Percentiles rank a stretch among this genome's conserved stretches.
Evolutionary conservation across 2,888 invertebrate species (phyloP).

Genomic region (Opisthograptis luteolata): DNA sequence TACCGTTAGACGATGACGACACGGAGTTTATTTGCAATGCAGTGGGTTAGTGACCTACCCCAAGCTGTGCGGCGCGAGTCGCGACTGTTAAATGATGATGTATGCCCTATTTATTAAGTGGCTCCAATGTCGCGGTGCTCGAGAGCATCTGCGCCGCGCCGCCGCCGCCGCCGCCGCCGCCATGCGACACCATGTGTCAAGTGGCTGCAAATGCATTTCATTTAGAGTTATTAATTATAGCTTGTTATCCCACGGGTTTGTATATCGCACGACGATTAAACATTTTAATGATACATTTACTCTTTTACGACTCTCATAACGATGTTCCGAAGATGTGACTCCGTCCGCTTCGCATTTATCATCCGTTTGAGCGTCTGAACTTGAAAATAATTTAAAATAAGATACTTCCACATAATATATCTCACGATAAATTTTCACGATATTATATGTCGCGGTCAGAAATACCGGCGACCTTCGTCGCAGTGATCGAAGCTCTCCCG

Average conservation of each 20-base stretch:
- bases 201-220: conserved; percentile 16
- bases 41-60: conserved; percentile 33
- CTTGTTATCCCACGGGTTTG: conserved; percentile 30
- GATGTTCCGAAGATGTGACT: conserved; percentile 8
- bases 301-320: conserved; percentile 12
- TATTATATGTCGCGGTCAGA: conserved; percentile 33
- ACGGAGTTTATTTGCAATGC: conserved; percentile 4
- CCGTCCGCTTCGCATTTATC: conserved; percentile 21
- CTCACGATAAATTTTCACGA: conserved; percentile 22
- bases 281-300: conserved; percentile 15
- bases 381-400: conserved; percentile 27
- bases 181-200: conserved; percentile 3
- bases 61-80: conserved; percentile 24
- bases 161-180: conserved; percentile 3
- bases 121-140: conserved; percentile 9
- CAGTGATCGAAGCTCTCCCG: conserved; percentile 20
- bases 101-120: conserved; percentile 4
- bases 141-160: conserved; percentile 10
- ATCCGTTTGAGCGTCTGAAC: conserved; percentile 24
- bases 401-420: conserved; percentile 22
- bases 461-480: conserved; percentile 36
- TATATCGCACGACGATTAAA: conserved; percentile 16
- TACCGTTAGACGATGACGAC: conserved; percentile 6
- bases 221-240: conserved; percentile 16
- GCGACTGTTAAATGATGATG: conserved; percentile 16